Percentiles rank a stretch among this genome's conserved stretches.
These are phyloP conservation scores for Alectura lathami DNA, from an alignment of 2,113 vertebrate species.

Conservation along the genomic window DNA sequence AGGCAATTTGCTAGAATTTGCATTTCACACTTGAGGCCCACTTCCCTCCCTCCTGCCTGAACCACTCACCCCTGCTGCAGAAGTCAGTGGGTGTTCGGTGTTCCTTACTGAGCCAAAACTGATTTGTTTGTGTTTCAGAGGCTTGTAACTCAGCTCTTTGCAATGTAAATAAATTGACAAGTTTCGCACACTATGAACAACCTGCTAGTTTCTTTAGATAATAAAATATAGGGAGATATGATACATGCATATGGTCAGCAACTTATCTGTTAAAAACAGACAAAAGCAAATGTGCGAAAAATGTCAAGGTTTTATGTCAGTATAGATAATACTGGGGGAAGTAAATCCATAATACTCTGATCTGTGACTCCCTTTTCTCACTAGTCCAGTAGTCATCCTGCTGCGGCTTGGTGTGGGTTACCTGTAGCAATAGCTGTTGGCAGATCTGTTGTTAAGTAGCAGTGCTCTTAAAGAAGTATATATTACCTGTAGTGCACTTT, in stretches of 20 bases:
- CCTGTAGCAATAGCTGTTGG: background rate
- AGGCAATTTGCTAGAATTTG: conserved; percentile 8
- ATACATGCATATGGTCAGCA: background rate
- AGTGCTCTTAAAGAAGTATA: background rate
- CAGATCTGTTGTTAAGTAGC: background rate
- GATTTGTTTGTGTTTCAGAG: conserved; percentile 7
- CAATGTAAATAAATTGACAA: conserved; percentile 1
- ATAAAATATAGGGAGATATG: background rate
- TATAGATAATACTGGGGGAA: background rate
- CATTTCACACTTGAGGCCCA: background rate
- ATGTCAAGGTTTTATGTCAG: background rate
- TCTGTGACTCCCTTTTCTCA: background rate
- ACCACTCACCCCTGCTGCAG: conserved; percentile 43
- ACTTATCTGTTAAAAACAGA: background rate
- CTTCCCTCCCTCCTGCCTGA: background rate
- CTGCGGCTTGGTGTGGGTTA: background rate
- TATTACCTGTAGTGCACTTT: background rate
- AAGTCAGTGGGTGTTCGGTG: background rate
- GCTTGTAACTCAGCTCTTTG: background rate
- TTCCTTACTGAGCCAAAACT: conserved; percentile 44
- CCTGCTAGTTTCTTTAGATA: background rate
- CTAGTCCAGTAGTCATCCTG: background rate
- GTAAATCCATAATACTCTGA: background rate
- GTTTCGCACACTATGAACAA: background rate
- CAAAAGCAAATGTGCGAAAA: background rate